A percentile compares a stretch with the other conserved stretches of the same genome.
phyloP scores from a whole-genome alignment of 2,888 invertebrate genomes.

The Tortricodes alternella region DNA sequence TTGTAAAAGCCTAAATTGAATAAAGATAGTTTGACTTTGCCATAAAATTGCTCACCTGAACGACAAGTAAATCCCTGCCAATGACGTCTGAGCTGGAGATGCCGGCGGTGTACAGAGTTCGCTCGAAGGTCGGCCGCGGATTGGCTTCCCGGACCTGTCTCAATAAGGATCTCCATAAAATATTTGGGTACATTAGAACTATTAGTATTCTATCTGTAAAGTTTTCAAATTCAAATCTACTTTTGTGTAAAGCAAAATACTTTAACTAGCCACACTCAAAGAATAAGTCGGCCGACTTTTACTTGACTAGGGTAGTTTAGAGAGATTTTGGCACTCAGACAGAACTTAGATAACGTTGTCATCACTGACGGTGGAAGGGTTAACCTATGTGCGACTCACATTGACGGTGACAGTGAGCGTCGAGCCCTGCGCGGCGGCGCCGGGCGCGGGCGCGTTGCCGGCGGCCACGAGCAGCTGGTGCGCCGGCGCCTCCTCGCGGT shows the following conservation, averaged over 20 bases:
- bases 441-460: conserved; percentile 61
- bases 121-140: conserved; percentile 81
- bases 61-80: conserved; percentile 69
- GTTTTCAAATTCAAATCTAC: too few species aligned
- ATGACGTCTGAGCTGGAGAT: conserved; percentile 71
- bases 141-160: conserved; percentile 83
- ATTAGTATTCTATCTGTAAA: too few species aligned
- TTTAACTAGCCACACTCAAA: too few species aligned
- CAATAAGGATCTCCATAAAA: too few species aligned
- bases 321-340: too few species aligned
- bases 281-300: too few species aligned
- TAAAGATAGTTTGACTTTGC: neutral
- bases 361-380: too few species aligned
- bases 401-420: conserved; percentile 68
- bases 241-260: too few species aligned
- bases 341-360: too few species aligned
- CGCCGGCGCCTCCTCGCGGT: conserved; percentile 61
- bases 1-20: too few species aligned
- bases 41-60: conserved; percentile 59
- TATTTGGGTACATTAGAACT: too few species aligned
- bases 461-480: conserved; percentile 76
- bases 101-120: conserved; percentile 75
- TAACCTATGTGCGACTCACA: conserved; percentile 57
- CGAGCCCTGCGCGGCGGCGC: conserved; percentile 45
- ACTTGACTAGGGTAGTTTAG: too few species aligned